phyloP scores from a whole-genome alignment of 2,113 vertebrate species.

The Paedocypris sp. region DNA sequence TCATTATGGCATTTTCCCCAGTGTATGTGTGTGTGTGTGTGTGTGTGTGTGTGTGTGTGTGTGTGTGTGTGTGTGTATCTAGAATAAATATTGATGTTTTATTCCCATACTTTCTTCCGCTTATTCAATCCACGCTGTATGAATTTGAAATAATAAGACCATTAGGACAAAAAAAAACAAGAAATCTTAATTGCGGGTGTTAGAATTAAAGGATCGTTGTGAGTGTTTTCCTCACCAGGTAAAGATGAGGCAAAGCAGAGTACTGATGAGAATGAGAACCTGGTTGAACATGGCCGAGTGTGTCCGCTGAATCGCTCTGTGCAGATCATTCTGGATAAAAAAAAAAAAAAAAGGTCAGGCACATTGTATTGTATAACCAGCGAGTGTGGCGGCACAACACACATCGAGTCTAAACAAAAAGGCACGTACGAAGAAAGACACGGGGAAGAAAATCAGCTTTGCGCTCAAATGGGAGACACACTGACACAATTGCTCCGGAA shows the following conservation, averaged over 20 bases:
- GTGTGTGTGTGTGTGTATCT: no score
- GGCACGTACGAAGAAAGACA: not conserved
- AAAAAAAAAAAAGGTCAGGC: not conserved
- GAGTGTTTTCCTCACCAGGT: conserved; percentile 60
- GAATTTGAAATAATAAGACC: no score
- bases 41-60: no score
- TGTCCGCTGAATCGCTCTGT: conserved; percentile 69
- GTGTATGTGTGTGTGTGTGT: no score
- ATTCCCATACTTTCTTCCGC: no score
- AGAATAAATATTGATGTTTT: no score
- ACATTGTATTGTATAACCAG: not conserved
- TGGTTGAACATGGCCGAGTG: conserved; percentile 78
- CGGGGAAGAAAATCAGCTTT: conserved; percentile 23
- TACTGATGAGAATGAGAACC: conserved; percentile 74
- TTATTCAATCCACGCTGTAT: no score
- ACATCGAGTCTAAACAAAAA: not conserved
- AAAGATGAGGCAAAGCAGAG: conserved; percentile 73
- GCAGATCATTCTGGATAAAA: conserved; percentile 64
- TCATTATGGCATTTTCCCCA: no score
- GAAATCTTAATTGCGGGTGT: no score
- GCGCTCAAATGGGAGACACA: conserved; percentile 11
- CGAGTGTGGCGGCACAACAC: not conserved
- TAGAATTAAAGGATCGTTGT: not conserved
- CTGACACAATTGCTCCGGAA: not conserved
- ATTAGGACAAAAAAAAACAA: no score